These are phyloP conservation scores for Sciurus niger DNA, from an alignment of 2,113 vertebrate species.

Conservation along the genomic window DNA sequence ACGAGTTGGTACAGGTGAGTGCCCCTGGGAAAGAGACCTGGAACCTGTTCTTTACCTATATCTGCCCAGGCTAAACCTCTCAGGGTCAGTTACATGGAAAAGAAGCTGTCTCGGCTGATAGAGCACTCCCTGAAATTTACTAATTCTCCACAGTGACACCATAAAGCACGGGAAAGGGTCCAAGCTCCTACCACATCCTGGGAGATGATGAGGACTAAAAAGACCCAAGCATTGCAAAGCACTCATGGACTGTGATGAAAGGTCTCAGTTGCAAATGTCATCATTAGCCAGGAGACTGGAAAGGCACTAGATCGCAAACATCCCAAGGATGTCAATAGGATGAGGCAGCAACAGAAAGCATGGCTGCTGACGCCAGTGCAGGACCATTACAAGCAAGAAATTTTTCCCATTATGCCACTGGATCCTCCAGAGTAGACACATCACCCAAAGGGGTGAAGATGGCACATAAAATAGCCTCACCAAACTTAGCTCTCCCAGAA, in stretches of 20 bases:
- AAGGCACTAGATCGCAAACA: not conserved
- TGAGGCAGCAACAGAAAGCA: not conserved
- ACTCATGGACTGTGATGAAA: not conserved
- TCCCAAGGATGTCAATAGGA: not conserved
- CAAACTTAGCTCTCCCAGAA: not conserved
- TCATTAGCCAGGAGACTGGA: not conserved
- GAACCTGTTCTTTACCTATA: too few species aligned
- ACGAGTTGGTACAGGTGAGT: too few species aligned
- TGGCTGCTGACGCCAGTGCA: not conserved
- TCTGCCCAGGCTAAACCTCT: too few species aligned
- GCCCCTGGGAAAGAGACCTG: too few species aligned
- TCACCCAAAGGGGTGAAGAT: not conserved
- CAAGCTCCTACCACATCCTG: not conserved
- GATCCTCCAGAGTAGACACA: not conserved
- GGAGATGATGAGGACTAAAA: not conserved
- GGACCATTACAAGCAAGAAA: not conserved
- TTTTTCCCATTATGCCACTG: not conserved
- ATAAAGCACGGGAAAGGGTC: not conserved
- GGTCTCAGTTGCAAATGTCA: not conserved
- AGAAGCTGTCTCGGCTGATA: not conserved
- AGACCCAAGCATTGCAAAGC: not conserved
- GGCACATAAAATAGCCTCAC: not conserved
- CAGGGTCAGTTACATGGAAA: too few species aligned
- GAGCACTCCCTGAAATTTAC: not conserved
- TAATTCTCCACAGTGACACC: not conserved